Evolutionary conservation across 2,797 vertebrate genomes (phyloP), one percentile per base, ranked within the genome.

Genomic region (Intellagama lesueurii): DNA sequence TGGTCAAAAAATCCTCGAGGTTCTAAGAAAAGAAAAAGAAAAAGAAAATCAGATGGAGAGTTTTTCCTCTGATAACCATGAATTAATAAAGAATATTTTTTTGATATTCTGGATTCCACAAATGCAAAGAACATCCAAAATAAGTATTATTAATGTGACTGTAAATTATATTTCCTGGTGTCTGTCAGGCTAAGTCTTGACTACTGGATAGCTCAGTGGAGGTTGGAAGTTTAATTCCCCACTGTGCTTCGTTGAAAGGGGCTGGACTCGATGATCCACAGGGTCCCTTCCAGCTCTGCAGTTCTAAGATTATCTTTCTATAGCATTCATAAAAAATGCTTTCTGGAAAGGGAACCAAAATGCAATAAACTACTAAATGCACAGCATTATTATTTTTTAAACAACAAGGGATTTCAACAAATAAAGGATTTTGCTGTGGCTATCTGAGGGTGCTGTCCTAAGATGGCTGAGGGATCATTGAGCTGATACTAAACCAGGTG

Each of bases 1-100:
- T 96, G 98, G 35, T 97, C 92, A 85, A 97, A 92, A 0, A 96
- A 92, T 77, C 89, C 92, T 66, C 92, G 94, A 49, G 94, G 94
- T 80, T 96, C 98, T 99, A 94, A 89, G 94, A 86, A 28, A 92
- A 90, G 94, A 7, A 90, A 92, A 86, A 79, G 66, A 68, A 88
- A 56, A 56, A 85, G 12, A 0, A 1, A 7, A 11, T 86, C 30
- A 68, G 44, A 26, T 56, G 66, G n/a, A n/a, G 1, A 24, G n/a
- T 72, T 70, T 2, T n/a, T 19, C 24, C 91, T 70, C 91, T 70
- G 76, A 1, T n/a, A 17, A 77, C 1, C 26, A 28, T 30, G n/a
- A 17, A 44, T 60, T 80, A 88, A 3, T 19, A 80, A 80, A 4
- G 7, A 79, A 92, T 0, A 64, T 2, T 44, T 90, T 83, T 81